Conservation (phyloP, 2,888 invertebrate species). For the Torymus aiolomorphi region DNA sequence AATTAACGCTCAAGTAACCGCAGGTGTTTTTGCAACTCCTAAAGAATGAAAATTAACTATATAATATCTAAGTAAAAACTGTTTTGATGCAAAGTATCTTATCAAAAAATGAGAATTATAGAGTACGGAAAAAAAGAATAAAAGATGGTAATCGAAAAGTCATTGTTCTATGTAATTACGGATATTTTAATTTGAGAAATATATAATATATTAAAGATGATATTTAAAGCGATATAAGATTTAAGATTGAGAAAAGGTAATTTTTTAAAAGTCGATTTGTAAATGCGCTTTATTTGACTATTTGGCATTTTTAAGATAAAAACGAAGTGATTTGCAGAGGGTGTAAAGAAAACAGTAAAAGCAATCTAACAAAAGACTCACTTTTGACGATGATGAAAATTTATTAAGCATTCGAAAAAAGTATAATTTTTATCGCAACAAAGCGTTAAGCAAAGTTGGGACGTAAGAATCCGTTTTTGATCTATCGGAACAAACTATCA, state of each 20-base stretch:
- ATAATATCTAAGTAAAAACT: conserved; percentile 43
- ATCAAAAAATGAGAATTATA: conserved; percentile 42
- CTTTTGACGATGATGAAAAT: conserved; percentile 60
- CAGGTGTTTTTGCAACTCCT: conserved; percentile 37
- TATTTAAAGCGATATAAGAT: conserved; percentile 59
- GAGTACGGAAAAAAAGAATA: conserved; percentile 7
- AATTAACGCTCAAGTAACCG: conserved; percentile 42
- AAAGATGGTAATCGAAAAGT: conserved; percentile 29
- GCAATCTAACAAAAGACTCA: conserved; percentile 66
- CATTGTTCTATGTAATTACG: conserved; percentile 65
- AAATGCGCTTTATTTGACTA: conserved; percentile 61
- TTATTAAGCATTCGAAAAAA: conserved; percentile 56
- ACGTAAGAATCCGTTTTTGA: conserved; percentile 53
- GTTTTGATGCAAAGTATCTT: conserved; percentile 49
- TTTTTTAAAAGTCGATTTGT: conserved; percentile 46
- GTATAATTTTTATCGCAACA: conserved; percentile 55
- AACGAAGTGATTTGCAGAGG: conserved; percentile 3
- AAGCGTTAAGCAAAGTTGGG: conserved; percentile 58
- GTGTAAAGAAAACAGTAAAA: conserved; percentile 62
- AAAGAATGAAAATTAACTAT: conserved; percentile 43
- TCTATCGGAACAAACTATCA: conserved; percentile 52
- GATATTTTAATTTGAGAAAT: conserved; percentile 70
- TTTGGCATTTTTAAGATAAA: conserved; percentile 55
- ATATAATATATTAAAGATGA: conserved; percentile 70
- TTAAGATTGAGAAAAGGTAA: conserved; percentile 51